A percentile compares a stretch with the other conserved stretches of the same genome.
Conservation (phyloP, 2,797 vertebrate species). For the Hydrolagus colliei region DNA sequence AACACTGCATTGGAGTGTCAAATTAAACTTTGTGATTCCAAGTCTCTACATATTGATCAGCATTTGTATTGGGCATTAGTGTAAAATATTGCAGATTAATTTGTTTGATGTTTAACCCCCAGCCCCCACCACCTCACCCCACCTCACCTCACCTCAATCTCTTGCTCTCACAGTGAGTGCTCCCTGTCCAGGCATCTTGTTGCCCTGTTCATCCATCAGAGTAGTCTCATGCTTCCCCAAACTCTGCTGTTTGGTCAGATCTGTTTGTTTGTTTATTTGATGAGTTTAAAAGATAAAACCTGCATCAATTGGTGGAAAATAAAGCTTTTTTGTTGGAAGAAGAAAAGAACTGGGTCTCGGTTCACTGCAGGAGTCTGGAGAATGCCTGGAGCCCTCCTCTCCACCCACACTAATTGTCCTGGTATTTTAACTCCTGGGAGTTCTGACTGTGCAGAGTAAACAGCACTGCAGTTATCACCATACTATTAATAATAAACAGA, state of each 20-base stretch:
- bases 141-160: too few species aligned
- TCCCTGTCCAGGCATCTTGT: background rate
- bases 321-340: background rate
- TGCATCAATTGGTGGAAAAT: background rate
- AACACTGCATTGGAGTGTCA: too few species aligned
- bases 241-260: background rate
- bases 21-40: too few species aligned
- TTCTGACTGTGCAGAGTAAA: background rate
- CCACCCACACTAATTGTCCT: background rate
- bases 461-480: background rate
- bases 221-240: background rate
- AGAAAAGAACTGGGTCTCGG: background rate
- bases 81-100: too few species aligned
- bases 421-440: background rate
- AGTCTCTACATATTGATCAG: too few species aligned
- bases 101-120: too few species aligned
- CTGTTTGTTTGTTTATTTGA: constrained; percentile 4
- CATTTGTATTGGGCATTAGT: too few species aligned
- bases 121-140: too few species aligned
- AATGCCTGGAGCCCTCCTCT: constrained; percentile 1
- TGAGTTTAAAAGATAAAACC: constrained; percentile 21
- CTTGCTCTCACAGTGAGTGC: background rate
- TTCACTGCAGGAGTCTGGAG: background rate
- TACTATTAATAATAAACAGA: background rate
- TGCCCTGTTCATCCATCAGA: background rate